Percentiles rank a stretch among this genome's conserved stretches.
Conservation (phyloP, 1,140 invertebrate genomes). For the Bombus superbus region DNA sequence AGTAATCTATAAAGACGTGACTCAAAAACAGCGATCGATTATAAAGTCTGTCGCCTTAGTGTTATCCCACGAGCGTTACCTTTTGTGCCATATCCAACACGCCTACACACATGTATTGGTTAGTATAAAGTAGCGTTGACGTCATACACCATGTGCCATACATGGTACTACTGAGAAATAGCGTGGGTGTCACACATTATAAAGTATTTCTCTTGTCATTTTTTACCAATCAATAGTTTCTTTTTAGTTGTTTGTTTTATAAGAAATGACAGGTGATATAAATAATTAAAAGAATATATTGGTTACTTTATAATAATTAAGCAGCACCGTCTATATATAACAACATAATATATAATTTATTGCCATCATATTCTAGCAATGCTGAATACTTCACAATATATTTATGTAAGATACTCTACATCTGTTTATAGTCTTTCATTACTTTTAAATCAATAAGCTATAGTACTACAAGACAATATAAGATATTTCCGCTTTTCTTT, state of each 20-base stretch:
- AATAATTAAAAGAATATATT: neutral
- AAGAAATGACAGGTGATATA: neutral
- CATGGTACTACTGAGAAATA: constrained; percentile 68
- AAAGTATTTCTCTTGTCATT: constrained; percentile 70
- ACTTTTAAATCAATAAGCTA: neutral
- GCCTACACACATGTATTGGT: constrained; percentile 71
- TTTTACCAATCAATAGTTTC: neutral
- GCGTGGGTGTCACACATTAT: constrained; percentile 73
- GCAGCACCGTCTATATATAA: neutral
- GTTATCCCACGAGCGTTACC: constrained; percentile 74
- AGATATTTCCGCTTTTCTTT: neutral
- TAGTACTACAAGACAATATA: neutral
- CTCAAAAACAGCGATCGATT: constrained; percentile 36
- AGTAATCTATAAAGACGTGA: neutral
- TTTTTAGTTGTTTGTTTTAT: neutral
- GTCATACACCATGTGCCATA: constrained; percentile 73
- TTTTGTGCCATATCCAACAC: constrained; percentile 69
- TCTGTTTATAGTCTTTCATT: neutral
- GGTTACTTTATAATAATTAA: neutral
- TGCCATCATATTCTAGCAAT: neutral
- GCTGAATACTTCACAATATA: too few relatives aligned
- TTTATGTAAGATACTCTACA: too few relatives aligned
- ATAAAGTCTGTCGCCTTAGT: constrained; percentile 56
- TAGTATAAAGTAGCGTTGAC: constrained; percentile 76
- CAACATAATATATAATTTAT: neutral